phyloP scores from a whole-genome alignment of 2,888 invertebrate species.

The Andrena hattorfiana region DNA sequence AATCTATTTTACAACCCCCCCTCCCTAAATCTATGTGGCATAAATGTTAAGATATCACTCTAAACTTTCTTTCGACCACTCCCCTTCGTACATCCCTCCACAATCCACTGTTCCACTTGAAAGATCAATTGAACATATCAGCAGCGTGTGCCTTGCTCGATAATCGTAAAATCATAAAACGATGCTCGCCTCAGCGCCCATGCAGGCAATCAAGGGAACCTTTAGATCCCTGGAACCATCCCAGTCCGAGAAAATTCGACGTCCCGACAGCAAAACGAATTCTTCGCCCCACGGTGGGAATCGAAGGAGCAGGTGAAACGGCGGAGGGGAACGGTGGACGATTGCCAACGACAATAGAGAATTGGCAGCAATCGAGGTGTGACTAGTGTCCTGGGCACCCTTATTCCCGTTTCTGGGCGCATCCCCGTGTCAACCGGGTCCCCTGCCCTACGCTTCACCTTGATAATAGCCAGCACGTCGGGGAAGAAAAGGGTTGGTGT shows the following conservation, averaged over 20 bases:
- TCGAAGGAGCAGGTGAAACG: slow-evolving; percentile 31
- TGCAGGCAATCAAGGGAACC: background rate
- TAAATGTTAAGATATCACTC: no score
- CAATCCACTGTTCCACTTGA: background rate
- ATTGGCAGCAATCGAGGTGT: slow-evolving; percentile 77
- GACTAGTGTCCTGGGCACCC: slow-evolving; percentile 53
- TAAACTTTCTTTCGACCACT: background rate
- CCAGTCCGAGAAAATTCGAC: slow-evolving; percentile 13
- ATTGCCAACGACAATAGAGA: slow-evolving; percentile 81
- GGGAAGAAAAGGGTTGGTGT: slow-evolving; percentile 37
- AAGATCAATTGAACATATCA: background rate
- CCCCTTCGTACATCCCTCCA: background rate
- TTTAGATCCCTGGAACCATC: background rate
- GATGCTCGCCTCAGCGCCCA: background rate
- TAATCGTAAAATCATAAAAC: background rate
- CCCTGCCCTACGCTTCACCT: slow-evolving; percentile 21
- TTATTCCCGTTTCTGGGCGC: slow-evolving; percentile 39
- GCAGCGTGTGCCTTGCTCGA: background rate
- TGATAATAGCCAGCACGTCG: slow-evolving; percentile 43
- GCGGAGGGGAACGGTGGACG: slow-evolving; percentile 72
- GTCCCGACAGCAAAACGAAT: slow-evolving; percentile 27
- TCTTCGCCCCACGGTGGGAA: background rate
- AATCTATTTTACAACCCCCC: no score
- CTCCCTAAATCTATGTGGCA: no score
- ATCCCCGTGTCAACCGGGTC: slow-evolving; percentile 21